These are phyloP conservation scores for Axinella damicornis DNA, from an alignment of 37 sponge, comb jelly and placozoan genomes.

Conservation along the genomic window DNA sequence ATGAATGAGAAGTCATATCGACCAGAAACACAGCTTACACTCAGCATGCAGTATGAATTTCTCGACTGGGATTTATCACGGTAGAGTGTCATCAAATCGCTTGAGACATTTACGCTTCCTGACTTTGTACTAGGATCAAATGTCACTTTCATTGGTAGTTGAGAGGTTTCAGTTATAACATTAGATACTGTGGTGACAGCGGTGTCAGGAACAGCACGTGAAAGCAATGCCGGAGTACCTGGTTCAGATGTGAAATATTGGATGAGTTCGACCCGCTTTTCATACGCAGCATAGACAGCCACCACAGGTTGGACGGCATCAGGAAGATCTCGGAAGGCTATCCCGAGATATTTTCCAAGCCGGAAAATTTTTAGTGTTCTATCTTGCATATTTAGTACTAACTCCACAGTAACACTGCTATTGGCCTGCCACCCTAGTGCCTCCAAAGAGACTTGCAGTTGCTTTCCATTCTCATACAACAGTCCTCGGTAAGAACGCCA, in stretches of 20 bases:
- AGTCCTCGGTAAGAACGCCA: constrained; percentile 68
- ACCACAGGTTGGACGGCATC: constrained; percentile 53
- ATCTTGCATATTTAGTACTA: constrained; percentile 19
- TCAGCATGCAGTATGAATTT: constrained; percentile 48
- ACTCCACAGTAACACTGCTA: constrained; percentile 20
- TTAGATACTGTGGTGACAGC: too few species aligned
- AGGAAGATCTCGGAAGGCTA: constrained; percentile 42
- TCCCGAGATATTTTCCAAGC: constrained; percentile 30
- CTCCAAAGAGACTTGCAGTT: constrained; percentile 5
- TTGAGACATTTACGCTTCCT: constrained; percentile 21
- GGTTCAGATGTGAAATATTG: constrained; percentile 5
- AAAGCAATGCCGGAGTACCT: neutral
- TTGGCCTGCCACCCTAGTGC: constrained; percentile 34
- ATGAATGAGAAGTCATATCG: constrained; percentile 44
- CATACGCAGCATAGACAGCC: constrained; percentile 65
- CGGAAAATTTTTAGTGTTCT: constrained; percentile 45
- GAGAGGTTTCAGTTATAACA: neutral
- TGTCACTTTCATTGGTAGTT: neutral
- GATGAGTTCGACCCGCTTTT: constrained; percentile 48
- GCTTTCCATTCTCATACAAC: constrained; percentile 50
- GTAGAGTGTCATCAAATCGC: constrained; percentile 30
- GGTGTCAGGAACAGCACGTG: too few species aligned
- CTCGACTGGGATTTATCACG: constrained; percentile 28
- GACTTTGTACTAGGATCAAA: constrained; percentile 28
- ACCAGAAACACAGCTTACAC: constrained; percentile 16